Conservation (phyloP, 2,797 vertebrate genomes). For the Falco rusticolus region DNA sequence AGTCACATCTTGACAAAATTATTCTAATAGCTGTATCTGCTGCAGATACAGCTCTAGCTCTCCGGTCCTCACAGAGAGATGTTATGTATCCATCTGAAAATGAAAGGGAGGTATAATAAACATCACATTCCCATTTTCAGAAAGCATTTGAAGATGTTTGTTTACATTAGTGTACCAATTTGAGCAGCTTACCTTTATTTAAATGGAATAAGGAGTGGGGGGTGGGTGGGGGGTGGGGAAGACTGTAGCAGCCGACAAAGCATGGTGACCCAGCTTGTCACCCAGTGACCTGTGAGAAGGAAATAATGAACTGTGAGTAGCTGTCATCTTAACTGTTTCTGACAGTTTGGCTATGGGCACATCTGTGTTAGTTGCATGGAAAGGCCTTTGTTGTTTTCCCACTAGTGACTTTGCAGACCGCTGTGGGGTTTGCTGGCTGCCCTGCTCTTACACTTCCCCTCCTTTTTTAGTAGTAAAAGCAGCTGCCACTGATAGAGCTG, state of each 20-base stretch:
- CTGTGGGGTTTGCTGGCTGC: conserved; percentile 81
- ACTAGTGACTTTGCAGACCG: conserved; percentile 81
- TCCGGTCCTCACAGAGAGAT: background rate
- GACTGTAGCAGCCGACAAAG: conserved; percentile 85
- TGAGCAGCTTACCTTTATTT: conserved; percentile 77
- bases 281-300: conserved; percentile 98
- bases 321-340: conserved; percentile 94
- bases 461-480: conserved; percentile 71
- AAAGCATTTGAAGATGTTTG: conserved; percentile 53
- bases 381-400: conserved; percentile 88
- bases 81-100: background rate
- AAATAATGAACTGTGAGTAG: conserved; percentile 99
- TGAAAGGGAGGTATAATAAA: conserved; percentile 15
- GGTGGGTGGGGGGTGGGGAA: conserved; percentile 26
- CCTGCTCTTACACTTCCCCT: conserved; percentile 67
- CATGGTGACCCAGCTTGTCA: conserved; percentile 95
- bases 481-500: conserved; percentile 82
- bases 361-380: conserved; percentile 92
- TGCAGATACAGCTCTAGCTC: background rate
- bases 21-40: conserved; percentile 6
- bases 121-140: background rate
- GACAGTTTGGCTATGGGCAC: conserved; percentile 95
- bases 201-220: conserved; percentile 59
- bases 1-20: conserved; percentile 31
- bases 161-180: conserved; percentile 63